Evolutionary conservation across 2,113 vertebrate genomes (phyloP), one percentile per base, ranked within the genome.

Genomic region (Alligator mississippiensis): DNA sequence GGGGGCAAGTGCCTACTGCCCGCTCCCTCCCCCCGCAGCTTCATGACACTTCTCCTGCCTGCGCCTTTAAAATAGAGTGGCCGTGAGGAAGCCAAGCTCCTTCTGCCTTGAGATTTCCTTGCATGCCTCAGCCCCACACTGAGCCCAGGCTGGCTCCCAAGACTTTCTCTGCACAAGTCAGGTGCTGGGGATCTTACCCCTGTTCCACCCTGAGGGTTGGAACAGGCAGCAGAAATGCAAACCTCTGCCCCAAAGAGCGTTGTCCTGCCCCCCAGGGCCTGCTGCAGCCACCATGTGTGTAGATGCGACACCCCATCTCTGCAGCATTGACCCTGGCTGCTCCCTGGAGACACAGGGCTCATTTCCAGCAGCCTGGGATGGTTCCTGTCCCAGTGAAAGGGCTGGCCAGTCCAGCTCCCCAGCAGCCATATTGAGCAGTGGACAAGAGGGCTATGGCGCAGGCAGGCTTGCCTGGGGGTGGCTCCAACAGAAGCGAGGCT

Each of bases 161-260:
- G 94, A 54, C 47, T 47, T 64, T 93, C 74, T 60, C 74, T 87
- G 34, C 92, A 34, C 62, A 95, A 96, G 38, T 75, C 85, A 94
- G 92, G 61, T 85, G 80, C 89, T 83, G 80, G 47, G 47, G 47
- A 89, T 96, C 54, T 83, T 95, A 89, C 90, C 80, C 89, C 85
- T 83, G 96, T 90, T 86, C 81, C 78, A 94, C 93, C 87, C 80
- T 90, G 90, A 74, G 66, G 83, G 74, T 94, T 94, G 93, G 84
- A 70, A 77, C 90, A 97, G 93, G 87, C 92, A 96, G 94, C 86
- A 96, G 93, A 93, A 96, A 93, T 90, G 90, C 90, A 95, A 96
- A 96, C 78, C 85, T 91, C 38, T 87, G 66, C 88, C 95, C 93
- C 27, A 87, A 93, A 90, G 90, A 95, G 47, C 47, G 47, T 47